A percentile compares a stretch with the other conserved stretches of the same genome.
These are phyloP conservation scores for Dromius quadrimaculatus DNA, from an alignment of 2,888 invertebrate species.

Conservation along the genomic window DNA sequence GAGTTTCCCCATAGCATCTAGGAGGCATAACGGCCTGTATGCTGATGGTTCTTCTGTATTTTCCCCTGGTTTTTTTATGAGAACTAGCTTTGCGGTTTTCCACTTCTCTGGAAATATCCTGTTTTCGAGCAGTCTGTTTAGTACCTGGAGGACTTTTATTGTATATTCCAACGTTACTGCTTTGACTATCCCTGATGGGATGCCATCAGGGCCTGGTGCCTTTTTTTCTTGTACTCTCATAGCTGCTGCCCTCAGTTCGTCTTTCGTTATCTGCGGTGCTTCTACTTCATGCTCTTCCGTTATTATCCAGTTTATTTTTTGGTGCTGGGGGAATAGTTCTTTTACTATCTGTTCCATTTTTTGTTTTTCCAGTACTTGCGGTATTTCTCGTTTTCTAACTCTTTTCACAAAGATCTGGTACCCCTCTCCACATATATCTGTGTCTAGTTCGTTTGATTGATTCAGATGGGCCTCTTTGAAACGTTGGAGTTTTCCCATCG, in stretches of 20 bases:
- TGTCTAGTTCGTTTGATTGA: not conserved
- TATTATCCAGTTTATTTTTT: not conserved
- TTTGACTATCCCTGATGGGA: conserved; percentile 56
- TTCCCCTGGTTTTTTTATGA: conserved; percentile 46
- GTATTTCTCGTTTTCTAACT: not conserved
- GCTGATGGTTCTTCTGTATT: not conserved
- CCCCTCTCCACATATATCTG: not conserved
- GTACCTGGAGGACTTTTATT: conserved; percentile 40
- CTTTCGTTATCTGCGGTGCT: conserved; percentile 44
- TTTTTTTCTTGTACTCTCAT: conserved; percentile 51
- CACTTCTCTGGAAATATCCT: conserved; percentile 53
- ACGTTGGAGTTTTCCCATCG: conserved; percentile 4
- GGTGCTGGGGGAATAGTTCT: too few relatives aligned
- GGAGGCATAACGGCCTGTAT: conserved; percentile 53
- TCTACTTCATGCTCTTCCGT: not conserved
- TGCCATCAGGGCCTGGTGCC: conserved; percentile 56
- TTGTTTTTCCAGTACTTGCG: not conserved
- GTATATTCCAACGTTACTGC: conserved; percentile 39
- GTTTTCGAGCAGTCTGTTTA: conserved; percentile 30
- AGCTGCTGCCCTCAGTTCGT: conserved; percentile 51
- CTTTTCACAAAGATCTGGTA: not conserved
- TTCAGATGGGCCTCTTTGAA: not conserved
- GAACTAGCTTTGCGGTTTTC: conserved; percentile 54
- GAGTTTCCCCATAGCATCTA: conserved; percentile 48
- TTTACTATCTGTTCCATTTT: not conserved